Percentiles rank a stretch among this genome's conserved stretches.
Evolutionary conservation across 2,888 invertebrate species (phyloP).

Genomic region (Orchestes rusci): DNA sequence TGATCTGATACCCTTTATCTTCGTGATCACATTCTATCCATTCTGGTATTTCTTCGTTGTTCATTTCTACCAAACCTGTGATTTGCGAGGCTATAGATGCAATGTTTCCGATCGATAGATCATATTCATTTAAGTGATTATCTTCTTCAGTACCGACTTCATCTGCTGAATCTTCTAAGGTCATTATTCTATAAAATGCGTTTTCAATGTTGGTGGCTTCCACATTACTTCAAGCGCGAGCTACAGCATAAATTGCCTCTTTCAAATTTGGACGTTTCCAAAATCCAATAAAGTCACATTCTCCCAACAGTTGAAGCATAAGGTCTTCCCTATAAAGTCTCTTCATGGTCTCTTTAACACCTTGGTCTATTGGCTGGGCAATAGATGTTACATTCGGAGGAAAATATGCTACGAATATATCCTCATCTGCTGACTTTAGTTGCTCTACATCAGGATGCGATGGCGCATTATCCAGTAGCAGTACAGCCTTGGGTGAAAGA

Average conservation of each 20-base stretch:
- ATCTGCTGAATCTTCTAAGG: conserved; percentile 2
- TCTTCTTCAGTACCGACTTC: conserved; percentile 2
- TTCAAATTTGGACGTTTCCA: conserved; percentile 10
- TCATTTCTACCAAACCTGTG: conserved; percentile 7
- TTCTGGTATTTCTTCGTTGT: conserved; percentile 7
- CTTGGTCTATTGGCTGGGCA: conserved; percentile 22
- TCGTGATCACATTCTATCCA: conserved; percentile 13
- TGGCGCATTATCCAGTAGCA: conserved; percentile 16
- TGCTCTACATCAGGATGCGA: conserved; percentile 15
- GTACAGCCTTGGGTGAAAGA: conserved; percentile 13
- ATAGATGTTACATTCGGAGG: conserved; percentile 15
- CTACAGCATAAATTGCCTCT: conserved; percentile 7
- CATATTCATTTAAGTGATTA: neutral
- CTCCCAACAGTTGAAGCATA: conserved; percentile 12
- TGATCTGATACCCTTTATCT: conserved; percentile 8
- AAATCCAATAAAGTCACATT: conserved; percentile 13
- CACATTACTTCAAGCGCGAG: conserved; percentile 2
- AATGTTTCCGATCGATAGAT: conserved; percentile 2
- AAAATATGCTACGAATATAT: conserved; percentile 18
- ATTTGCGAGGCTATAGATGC: conserved; percentile 5
- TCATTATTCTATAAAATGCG: conserved; percentile 7
- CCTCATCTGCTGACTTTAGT: conserved; percentile 17
- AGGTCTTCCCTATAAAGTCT: conserved; percentile 7
- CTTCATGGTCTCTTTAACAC: conserved; percentile 16
- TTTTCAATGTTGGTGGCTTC: conserved; percentile 1